Conservation (phyloP, 2,797 vertebrate genomes). For the Gastrophryne carolinensis region DNA sequence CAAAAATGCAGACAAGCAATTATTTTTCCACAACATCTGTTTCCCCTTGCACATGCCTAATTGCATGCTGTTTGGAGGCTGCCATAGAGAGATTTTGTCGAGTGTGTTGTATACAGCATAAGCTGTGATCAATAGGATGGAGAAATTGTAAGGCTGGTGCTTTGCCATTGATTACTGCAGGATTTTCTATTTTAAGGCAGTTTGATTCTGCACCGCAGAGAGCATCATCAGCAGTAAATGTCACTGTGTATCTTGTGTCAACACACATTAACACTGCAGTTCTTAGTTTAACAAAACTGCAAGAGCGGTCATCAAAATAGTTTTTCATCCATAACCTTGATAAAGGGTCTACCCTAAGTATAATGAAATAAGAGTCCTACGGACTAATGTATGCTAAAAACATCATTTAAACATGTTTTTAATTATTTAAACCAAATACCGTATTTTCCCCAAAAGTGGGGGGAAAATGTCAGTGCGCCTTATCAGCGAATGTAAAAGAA, state of each 20-base stretch:
- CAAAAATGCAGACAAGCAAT: slow-evolving; percentile 49
- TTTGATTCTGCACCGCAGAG: slow-evolving; percentile 18
- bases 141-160: slow-evolving; percentile 18
- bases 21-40: slow-evolving; percentile 49
- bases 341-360: neutral
- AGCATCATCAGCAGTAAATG: slow-evolving; percentile 30
- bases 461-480: too few relatives aligned
- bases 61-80: slow-evolving; percentile 37
- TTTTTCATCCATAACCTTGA: neutral
- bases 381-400: too few relatives aligned
- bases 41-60: slow-evolving; percentile 43
- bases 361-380: too few relatives aligned
- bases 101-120: slow-evolving; percentile 28
- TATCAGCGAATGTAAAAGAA: too few relatives aligned
- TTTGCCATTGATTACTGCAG: slow-evolving; percentile 39
- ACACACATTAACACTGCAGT: neutral
- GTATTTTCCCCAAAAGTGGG: neutral
- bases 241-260: slow-evolving; percentile 21
- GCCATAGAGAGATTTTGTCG: slow-evolving; percentile 19
- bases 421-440: too few relatives aligned
- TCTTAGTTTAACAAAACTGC: neutral
- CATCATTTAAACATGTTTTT: too few relatives aligned
- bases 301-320: neutral
- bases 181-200: slow-evolving; percentile 34
- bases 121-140: slow-evolving; percentile 38